These are phyloP conservation scores for Mormoops blainvillei DNA, from an alignment of 2,113 vertebrate genomes.

Conservation along the genomic window DNA sequence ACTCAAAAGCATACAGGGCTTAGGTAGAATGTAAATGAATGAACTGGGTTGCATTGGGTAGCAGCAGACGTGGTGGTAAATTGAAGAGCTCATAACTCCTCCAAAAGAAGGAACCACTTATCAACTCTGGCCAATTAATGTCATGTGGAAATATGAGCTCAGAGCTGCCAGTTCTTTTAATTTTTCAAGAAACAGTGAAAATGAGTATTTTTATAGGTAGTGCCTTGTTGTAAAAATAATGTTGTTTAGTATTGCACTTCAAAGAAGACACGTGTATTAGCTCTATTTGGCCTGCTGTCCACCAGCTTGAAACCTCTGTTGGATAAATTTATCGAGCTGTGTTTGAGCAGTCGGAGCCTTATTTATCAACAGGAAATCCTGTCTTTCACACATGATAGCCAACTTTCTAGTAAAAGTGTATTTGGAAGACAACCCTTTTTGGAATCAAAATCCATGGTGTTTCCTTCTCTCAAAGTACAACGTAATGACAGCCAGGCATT, in stretches of 20 bases:
- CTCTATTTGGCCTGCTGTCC: background rate
- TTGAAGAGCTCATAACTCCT: background rate
- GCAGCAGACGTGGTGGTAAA: background rate
- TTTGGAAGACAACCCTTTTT: background rate
- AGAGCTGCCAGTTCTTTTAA: background rate
- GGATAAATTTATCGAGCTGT: background rate
- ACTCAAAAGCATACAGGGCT: background rate
- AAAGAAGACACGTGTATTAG: background rate
- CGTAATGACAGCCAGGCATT: background rate
- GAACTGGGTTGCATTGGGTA: background rate
- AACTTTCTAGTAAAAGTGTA: slow-evolving; percentile 1
- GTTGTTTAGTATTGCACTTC: background rate
- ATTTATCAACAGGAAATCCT: slow-evolving; percentile 45
- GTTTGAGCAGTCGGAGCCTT: slow-evolving; percentile 16
- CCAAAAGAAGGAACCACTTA: background rate
- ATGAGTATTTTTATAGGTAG: slow-evolving; percentile 8
- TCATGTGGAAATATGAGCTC: background rate
- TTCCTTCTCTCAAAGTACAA: background rate
- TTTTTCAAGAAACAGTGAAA: background rate
- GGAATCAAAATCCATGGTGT: background rate
- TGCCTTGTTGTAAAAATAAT: slow-evolving; percentile 11
- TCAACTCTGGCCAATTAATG: background rate
- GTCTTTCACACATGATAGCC: background rate
- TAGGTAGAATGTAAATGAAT: background rate
- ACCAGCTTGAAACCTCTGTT: background rate